Conservation (phyloP, 2,888 invertebrate genomes). For the Morpho deidamia region DNA sequence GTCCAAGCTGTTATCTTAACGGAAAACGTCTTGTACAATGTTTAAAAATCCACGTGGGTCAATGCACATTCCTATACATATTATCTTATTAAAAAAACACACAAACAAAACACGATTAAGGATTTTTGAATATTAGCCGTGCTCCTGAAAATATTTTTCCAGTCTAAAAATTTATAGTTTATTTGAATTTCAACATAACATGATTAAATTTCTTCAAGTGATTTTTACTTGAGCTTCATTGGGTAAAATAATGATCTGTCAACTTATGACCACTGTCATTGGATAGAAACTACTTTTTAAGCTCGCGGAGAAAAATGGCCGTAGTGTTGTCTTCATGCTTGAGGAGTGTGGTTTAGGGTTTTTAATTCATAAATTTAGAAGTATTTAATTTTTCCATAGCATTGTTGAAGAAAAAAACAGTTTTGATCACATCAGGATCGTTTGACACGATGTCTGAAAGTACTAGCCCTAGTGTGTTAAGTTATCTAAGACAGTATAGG, state of each 20-base stretch:
- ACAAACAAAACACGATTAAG: no score
- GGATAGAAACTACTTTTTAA: constrained; percentile 35
- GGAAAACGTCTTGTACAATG: no score
- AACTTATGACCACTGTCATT: constrained; percentile 33
- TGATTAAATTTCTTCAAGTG: neutral
- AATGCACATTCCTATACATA: no score
- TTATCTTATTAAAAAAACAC: no score
- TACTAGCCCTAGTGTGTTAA: constrained; percentile 78
- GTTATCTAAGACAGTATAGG: constrained; percentile 82
- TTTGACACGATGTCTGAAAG: constrained; percentile 57
- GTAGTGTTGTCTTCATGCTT: constrained; percentile 60
- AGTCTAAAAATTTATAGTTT: neutral
- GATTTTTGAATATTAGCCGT: no score
- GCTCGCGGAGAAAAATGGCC: constrained; percentile 76
- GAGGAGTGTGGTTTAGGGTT: constrained; percentile 45
- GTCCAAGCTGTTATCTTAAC: no score
- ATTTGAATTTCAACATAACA: constrained; percentile 1
- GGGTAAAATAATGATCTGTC: constrained; percentile 22
- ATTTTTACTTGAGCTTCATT: constrained; percentile 7
- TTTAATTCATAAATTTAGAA: constrained; percentile 38
- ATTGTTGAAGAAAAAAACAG: constrained; percentile 28
- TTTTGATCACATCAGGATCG: constrained; percentile 14
- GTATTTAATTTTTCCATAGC: constrained; percentile 33
- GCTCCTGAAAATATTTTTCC: no score
- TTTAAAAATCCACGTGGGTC: no score